phyloP scores from a whole-genome alignment of 2,888 invertebrate genomes.

The Schizaphis graminum region DNA sequence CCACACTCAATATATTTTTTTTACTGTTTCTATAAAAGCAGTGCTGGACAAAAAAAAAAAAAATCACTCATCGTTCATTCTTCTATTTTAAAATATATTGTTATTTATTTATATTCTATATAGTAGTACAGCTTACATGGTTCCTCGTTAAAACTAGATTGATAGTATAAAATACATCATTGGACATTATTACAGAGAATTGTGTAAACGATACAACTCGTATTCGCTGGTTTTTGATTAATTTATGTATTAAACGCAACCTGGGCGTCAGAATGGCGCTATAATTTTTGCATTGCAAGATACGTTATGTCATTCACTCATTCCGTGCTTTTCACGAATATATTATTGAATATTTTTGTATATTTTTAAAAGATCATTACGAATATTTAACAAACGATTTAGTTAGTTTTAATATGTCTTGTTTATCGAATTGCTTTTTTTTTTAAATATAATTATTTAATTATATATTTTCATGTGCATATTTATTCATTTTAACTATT shows the following conservation, averaged over 20 bases:
- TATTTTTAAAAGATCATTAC: not conserved
- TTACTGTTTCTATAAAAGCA: not conserved
- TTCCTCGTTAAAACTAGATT: conserved; percentile 5
- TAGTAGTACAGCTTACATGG: not conserved
- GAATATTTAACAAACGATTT: not conserved
- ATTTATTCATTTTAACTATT: not conserved
- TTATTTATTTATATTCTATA: not conserved
- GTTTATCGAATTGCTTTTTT: not conserved
- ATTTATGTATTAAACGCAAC: conserved; percentile 44
- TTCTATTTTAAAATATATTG: not conserved
- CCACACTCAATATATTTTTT: not conserved
- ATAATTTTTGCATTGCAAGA: not conserved
- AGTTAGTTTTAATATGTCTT: not conserved
- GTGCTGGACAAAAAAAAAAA: not conserved
- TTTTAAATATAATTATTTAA: not conserved
- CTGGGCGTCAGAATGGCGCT: conserved; percentile 49
- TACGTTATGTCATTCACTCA: not conserved
- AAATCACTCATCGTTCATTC: not conserved
- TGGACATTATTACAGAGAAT: not conserved
- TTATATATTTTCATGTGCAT: not conserved
- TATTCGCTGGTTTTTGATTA: conserved; percentile 34
- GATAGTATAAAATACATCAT: not conserved
- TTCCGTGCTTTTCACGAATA: not conserved
- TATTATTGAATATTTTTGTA: not conserved
- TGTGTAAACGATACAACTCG: not conserved